Evolutionary conservation across 2,113 vertebrate genomes (phyloP).

Genomic region (Platysternon megacephalum): DNA sequence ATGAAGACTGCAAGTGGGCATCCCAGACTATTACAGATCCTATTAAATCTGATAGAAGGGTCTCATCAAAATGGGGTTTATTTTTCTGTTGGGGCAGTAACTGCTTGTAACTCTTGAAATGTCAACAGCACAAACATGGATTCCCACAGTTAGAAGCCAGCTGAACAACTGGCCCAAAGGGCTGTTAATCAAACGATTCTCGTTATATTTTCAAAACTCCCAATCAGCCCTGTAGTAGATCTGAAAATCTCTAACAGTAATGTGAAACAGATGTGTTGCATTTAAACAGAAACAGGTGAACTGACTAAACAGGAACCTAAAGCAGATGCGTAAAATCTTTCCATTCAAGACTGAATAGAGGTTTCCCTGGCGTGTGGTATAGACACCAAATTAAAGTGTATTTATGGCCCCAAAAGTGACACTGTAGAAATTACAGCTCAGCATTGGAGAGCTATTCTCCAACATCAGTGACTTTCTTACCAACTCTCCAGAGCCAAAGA

Average conservation of each 20-base stretch:
- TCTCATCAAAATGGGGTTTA: background rate
- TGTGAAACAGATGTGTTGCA: slow-evolving; percentile 59
- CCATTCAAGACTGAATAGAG: slow-evolving; percentile 40
- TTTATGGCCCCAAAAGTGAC: slow-evolving; percentile 39
- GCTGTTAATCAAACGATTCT: slow-evolving; percentile 52
- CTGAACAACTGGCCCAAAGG: slow-evolving; percentile 23
- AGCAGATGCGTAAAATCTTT: slow-evolving; percentile 70
- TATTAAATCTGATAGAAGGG: background rate
- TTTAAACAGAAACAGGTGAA: slow-evolving; percentile 75
- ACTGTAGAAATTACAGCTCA: slow-evolving; percentile 41
- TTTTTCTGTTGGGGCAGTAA: background rate
- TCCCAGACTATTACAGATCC: slow-evolving; percentile 15
- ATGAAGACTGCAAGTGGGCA: slow-evolving; percentile 27
- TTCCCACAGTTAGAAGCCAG: background rate
- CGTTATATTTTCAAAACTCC: slow-evolving; percentile 42
- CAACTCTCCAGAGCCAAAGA: slow-evolving; percentile 1
- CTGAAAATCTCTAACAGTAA: slow-evolving; percentile 64
- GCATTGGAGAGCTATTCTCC: background rate
- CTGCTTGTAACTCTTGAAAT: background rate
- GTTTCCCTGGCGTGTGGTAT: slow-evolving; percentile 12
- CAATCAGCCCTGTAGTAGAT: slow-evolving; percentile 58
- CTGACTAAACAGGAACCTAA: slow-evolving; percentile 66
- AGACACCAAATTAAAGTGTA: slow-evolving; percentile 51
- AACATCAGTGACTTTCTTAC: slow-evolving; percentile 43
- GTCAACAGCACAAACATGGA: background rate